Conservation (phyloP, 2,113 vertebrate genomes). For the Protomyctophum bolini region DNA sequence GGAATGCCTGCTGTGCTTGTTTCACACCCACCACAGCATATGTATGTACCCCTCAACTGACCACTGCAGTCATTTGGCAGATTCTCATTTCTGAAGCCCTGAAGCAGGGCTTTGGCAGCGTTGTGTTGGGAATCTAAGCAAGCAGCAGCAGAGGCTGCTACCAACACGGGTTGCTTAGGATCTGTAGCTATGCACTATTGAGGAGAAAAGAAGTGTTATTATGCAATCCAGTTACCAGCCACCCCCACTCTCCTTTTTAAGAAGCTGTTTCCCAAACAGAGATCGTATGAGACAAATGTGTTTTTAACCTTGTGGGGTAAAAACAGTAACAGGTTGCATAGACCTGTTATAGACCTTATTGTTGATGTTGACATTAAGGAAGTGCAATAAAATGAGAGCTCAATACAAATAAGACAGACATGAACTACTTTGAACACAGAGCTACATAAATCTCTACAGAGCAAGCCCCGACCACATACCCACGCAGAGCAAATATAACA, state of each 20-base stretch:
- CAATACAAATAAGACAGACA: neutral
- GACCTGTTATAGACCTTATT: slow-evolving; percentile 7
- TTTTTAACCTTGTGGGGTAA: neutral
- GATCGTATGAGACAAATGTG: slow-evolving; percentile 35
- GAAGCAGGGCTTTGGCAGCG: slow-evolving; percentile 38
- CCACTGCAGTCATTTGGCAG: neutral
- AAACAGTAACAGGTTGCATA: slow-evolving; percentile 21
- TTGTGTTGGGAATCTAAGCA: slow-evolving; percentile 59
- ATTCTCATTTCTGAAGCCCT: slow-evolving; percentile 28
- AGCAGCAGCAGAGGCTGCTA: slow-evolving; percentile 51
- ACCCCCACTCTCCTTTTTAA: slow-evolving; percentile 61
- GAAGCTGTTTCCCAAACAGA: slow-evolving; percentile 64
- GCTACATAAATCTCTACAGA: neutral
- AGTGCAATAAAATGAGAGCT: slow-evolving; percentile 8
- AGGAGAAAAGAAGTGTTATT: slow-evolving; percentile 58
- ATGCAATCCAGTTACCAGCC: slow-evolving; percentile 64
- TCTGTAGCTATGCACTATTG: slow-evolving; percentile 54
- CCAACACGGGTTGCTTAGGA: slow-evolving; percentile 59
- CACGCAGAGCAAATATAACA: no score
- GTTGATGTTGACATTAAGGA: neutral
- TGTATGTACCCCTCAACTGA: no score
- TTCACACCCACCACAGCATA: no score
- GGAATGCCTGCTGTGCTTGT: no score
- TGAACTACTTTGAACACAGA: neutral
- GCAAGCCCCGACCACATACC: neutral